Conservation (phyloP, 37 sponge, comb jelly and placozoan genomes). For the Diacarnus erythraeanus region DNA sequence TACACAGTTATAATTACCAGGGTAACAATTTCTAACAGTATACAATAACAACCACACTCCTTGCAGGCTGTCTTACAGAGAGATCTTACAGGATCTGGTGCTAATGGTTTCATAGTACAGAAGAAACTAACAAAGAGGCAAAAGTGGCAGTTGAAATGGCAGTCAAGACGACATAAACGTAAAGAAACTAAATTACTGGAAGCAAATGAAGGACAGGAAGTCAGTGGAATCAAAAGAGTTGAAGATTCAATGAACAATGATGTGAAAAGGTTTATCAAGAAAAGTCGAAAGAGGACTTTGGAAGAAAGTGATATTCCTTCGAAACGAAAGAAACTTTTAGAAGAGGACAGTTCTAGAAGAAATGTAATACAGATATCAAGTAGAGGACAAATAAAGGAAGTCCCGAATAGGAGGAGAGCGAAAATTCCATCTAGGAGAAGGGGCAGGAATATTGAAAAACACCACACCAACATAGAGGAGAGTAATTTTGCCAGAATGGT, state of each 20-base stretch:
- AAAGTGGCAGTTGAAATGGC: conserved; percentile 48
- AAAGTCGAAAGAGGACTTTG: background rate
- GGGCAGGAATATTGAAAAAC: background rate
- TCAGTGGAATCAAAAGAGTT: background rate
- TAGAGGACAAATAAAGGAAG: too few relatives aligned
- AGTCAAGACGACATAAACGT: conserved; percentile 7
- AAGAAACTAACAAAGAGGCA: background rate
- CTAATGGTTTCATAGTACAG: background rate
- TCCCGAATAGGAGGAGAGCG: background rate
- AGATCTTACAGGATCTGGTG: background rate
- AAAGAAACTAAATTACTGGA: background rate
- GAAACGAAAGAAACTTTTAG: background rate
- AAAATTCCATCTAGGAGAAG: background rate
- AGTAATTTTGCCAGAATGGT: conserved; percentile 9
- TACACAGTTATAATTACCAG: too few relatives aligned
- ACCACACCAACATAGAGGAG: background rate
- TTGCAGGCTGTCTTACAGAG: background rate
- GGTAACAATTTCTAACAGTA: too few relatives aligned
- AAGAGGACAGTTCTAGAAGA: background rate
- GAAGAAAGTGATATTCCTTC: background rate
- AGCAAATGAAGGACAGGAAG: background rate
- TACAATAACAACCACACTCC: background rate
- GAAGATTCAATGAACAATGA: background rate
- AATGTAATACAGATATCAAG: background rate
- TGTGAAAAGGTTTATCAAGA: background rate